Conservation (phyloP, 2,113 vertebrate genomes). For the Copsychus sechellarum region DNA sequence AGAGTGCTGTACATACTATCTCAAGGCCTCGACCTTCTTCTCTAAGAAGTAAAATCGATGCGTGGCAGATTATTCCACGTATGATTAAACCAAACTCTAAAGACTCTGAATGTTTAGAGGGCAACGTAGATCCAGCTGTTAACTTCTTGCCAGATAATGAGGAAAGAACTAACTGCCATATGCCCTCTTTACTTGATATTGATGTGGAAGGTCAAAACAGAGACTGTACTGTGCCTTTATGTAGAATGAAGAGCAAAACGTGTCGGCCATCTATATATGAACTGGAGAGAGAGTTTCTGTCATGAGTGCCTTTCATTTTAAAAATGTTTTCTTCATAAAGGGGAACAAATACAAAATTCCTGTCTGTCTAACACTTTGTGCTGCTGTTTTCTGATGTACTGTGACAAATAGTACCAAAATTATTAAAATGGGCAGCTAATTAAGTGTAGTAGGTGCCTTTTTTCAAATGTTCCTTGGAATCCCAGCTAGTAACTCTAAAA, state of each 20-base stretch:
- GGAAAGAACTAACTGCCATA: conserved; percentile 66
- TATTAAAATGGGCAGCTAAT: conserved; percentile 9
- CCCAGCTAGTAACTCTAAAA: background rate
- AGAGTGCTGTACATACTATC: background rate
- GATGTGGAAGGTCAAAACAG: conserved; percentile 87
- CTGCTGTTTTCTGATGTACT: conserved; percentile 61
- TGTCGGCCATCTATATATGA: conserved; percentile 78
- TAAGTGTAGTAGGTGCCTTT: background rate
- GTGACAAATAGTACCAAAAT: conserved; percentile 26
- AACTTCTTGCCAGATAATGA: conserved; percentile 61
- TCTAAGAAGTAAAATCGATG: conserved; percentile 73
- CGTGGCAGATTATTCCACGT: conserved; percentile 74
- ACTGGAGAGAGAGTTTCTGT: conserved; percentile 90
- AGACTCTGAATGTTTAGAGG: conserved; percentile 72
- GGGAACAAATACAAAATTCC: conserved; percentile 6
- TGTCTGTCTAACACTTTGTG: conserved; percentile 24
- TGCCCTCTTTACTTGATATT: conserved; percentile 81
- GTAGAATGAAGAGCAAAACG: conserved; percentile 82
- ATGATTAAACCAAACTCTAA: conserved; percentile 77
- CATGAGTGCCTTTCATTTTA: conserved; percentile 71
- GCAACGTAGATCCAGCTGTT: conserved; percentile 53
- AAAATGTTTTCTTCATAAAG: background rate
- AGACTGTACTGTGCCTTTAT: conserved; percentile 87
- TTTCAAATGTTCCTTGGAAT: background rate
- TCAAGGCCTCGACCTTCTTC: conserved; percentile 77